Conservation (phyloP, 2,113 vertebrate genomes). For the Prochilodus magdalenae region DNA sequence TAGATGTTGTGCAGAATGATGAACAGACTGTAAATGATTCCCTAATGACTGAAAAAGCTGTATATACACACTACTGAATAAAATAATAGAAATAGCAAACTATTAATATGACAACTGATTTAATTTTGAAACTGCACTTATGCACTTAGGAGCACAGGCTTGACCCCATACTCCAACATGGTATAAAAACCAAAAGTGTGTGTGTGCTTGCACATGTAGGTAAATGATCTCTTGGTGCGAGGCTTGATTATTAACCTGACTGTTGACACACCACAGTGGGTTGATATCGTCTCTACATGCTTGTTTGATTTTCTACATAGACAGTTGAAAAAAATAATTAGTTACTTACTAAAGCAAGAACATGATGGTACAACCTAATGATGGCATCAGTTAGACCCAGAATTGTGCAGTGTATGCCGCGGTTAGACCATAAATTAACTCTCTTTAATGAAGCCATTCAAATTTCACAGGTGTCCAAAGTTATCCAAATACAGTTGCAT, state of each 20-base stretch:
- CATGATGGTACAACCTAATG: constrained; percentile 5
- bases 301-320: constrained; percentile 9
- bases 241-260: constrained; percentile 61
- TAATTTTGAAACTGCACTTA: no score
- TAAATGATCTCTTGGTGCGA: constrained; percentile 41
- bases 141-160: no score
- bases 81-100: no score
- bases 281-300: constrained; percentile 20
- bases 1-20: no score
- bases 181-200: neutral
- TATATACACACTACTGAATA: no score
- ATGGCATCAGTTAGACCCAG: constrained; percentile 10
- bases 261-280: constrained; percentile 48
- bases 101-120: no score
- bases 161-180: neutral
- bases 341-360: constrained; percentile 12
- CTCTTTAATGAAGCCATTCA: neutral
- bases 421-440: neutral
- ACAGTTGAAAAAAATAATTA: constrained; percentile 10
- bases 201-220: constrained; percentile 19
- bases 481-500: no score
- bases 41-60: no score
- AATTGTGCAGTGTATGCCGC: constrained; percentile 9
- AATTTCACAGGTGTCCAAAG: no score
- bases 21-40: no score